Conservation (phyloP, 2,113 vertebrate genomes). For the Limanda limanda region DNA sequence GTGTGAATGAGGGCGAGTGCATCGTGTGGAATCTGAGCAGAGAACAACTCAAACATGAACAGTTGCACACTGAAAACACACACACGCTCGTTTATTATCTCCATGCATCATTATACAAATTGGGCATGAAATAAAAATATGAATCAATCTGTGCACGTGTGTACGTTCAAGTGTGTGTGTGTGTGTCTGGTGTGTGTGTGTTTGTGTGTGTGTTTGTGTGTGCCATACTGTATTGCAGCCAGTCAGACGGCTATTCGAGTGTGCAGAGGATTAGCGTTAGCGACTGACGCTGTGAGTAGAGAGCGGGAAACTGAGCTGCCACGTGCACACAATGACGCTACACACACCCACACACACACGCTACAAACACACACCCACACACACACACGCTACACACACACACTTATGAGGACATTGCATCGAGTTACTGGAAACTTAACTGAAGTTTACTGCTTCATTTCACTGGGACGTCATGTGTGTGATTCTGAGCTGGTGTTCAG, state of each 20-base stretch:
- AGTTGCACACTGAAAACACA: conserved; percentile 1
- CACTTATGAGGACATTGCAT: background rate
- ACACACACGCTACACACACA: conserved; percentile 5
- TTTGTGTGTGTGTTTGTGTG: background rate
- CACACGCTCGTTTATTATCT: background rate
- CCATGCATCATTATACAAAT: conserved; percentile 8
- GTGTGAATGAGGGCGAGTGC: too few relatives aligned
- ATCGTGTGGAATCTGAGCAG: too few relatives aligned
- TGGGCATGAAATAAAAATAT: conserved; percentile 16
- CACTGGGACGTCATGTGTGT: background rate
- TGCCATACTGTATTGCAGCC: background rate
- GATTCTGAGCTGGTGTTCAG: too few relatives aligned
- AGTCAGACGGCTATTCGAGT: conserved; percentile 23
- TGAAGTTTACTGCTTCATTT: background rate
- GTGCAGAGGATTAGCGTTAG: conserved; percentile 22
- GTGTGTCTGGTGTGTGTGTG: background rate
- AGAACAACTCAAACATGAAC: too few relatives aligned
- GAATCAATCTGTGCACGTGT: background rate
- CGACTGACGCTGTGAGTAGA: background rate
- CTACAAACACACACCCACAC: conserved; percentile 7
- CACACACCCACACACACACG: background rate
- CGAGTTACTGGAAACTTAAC: background rate
- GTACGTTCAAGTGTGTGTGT: background rate
- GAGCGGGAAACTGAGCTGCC: conserved; percentile 4
- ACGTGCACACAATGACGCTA: background rate